Base-by-base conservation (phyloP, 2,797 vertebrate species). In the Erpetoichthys calabaricus region DNA sequence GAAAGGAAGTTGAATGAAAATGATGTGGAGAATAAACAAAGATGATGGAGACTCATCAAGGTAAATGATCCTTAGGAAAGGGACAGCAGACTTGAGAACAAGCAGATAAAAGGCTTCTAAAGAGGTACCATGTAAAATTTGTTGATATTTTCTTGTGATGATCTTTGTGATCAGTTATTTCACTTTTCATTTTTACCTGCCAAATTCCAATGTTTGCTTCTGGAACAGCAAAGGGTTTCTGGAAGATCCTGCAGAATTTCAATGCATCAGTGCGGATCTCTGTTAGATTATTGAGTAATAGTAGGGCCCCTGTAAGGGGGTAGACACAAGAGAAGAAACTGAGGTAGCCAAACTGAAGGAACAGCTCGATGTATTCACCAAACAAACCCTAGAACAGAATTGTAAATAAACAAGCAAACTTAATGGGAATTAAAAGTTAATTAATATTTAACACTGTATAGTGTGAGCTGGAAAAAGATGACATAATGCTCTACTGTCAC, bases 311-410 rank as follows among this genome's bases (percentile, higher is more conserved):
- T 0, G 86, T 86, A 59, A 87, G 73, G 6, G 87, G 87, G 64
- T 83, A 89, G 10, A 88, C 83, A 8, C 84, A 87, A 8, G 87
- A 89, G 72, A 89, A 89, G 9, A 89, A 83, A 65, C 87, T 89
- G 73, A 89, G 63, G 59, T 89, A 89, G 42, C 87, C 86, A 70
- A 87, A 89, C 75, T 89, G 87, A 68, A 89, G 83, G 71, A 89
- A 77, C 56, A 89, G 79, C 73, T 89, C 87, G 2, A 89, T 87
- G 74, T 89, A 89, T 52, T 89, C 87, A 2, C 69, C 71, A 70
- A 89, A 89, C 65, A 88, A 72, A 42, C 87, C 87, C 87, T 89
- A 25, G 42, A 58, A 57, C 46, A 41, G 5, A 45, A 5, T 5
- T n/a, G 43, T 45, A 44, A n/a, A 10, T 45, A 43, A 58, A 43